A percentile compares a stretch with the other conserved stretches of the same genome.
Conservation (phyloP, 2,113 vertebrate genomes). For the Nycticryphes semicollaris region DNA sequence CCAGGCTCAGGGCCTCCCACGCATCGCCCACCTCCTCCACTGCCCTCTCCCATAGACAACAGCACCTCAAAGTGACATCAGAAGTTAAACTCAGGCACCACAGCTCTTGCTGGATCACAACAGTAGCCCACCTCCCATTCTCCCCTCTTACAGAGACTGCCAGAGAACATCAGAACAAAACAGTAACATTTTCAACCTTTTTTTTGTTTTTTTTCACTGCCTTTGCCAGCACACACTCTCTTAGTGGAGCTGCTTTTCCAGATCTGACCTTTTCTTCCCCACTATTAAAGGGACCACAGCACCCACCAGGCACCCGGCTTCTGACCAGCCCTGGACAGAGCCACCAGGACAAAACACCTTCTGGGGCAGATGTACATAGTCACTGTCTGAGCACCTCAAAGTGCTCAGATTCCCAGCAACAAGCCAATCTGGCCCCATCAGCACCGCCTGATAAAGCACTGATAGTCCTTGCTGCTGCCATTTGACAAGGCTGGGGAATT, state of each 20-base stretch:
- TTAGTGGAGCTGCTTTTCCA: slow-evolving; percentile 8
- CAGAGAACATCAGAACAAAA: not conserved
- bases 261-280: slow-evolving; percentile 39
- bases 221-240: not conserved
- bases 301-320: slow-evolving; percentile 44
- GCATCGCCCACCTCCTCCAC: not conserved
- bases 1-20: not conserved
- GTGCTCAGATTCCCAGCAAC: slow-evolving; percentile 66
- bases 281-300: slow-evolving; percentile 33
- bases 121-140: not conserved
- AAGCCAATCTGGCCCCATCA: slow-evolving; percentile 66
- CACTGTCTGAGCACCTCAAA: slow-evolving; percentile 70
- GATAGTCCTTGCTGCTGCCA: slow-evolving; percentile 69
- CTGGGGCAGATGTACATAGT: slow-evolving; percentile 71
- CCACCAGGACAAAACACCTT: slow-evolving; percentile 51
- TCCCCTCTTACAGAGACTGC: not conserved
- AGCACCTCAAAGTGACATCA: not conserved
- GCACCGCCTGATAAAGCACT: slow-evolving; percentile 61
- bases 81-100: too few species aligned
- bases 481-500: slow-evolving; percentile 69
- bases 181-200: not conserved
- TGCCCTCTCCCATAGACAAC: not conserved
- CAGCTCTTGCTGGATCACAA: not conserved
- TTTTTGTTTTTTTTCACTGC: not conserved
- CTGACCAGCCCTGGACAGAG: slow-evolving; percentile 33